Percentiles rank a stretch among this genome's conserved stretches.
These are phyloP conservation scores for Corynorhinus townsendii DNA, from an alignment of 2,113 vertebrate species.

Conservation along the genomic window DNA sequence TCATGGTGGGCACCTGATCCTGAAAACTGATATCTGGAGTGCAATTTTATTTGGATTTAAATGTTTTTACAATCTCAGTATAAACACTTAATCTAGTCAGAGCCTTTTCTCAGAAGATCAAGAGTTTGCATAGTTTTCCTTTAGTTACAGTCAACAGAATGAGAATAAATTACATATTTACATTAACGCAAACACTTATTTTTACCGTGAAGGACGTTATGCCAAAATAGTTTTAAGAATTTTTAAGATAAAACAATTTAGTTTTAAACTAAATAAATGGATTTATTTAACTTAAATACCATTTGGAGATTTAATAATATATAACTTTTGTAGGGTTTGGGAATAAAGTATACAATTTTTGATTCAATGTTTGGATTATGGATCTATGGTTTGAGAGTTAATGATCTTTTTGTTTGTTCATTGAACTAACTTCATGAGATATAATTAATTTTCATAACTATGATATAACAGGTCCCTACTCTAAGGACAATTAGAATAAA, in stretches of 20 bases:
- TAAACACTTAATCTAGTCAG: slow-evolving; percentile 73
- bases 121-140: slow-evolving; percentile 61
- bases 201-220: slow-evolving; percentile 33
- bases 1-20: slow-evolving; percentile 72
- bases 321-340: neutral
- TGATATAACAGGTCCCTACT: neutral
- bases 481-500: neutral
- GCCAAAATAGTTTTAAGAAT: slow-evolving; percentile 2
- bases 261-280: neutral
- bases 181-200: slow-evolving; percentile 28
- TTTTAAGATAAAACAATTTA: slow-evolving; percentile 47
- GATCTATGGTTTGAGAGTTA: slow-evolving; percentile 16
- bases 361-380: neutral
- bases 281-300: slow-evolving; percentile 41
- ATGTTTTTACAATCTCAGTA: slow-evolving; percentile 73
- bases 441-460: neutral
- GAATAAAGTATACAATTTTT: slow-evolving; percentile 1
- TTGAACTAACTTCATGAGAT: slow-evolving; percentile 10
- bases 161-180: slow-evolving; percentile 46
- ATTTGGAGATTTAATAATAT: slow-evolving; percentile 16
- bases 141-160: slow-evolving; percentile 51
- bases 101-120: slow-evolving; percentile 67
- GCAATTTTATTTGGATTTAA: slow-evolving; percentile 77
- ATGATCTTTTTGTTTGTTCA: neutral
- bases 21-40: slow-evolving; percentile 72